Evolutionary conservation across 2,113 vertebrate species (phyloP).

Genomic region (Malurus elegans): DNA sequence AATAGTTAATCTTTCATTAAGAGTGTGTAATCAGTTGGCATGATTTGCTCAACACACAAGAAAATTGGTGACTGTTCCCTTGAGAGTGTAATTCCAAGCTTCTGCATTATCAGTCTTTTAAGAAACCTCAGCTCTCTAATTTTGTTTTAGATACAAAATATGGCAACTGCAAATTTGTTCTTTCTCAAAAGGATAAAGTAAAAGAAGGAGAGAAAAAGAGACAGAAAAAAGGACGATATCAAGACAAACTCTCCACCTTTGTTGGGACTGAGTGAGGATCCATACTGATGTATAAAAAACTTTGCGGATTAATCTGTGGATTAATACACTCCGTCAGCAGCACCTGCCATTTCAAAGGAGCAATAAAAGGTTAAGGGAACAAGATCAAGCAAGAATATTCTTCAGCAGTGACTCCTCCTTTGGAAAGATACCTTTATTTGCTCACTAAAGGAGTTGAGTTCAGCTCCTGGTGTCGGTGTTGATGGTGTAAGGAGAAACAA

Average conservation of each 20-base stretch:
- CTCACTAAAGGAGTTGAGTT: slow-evolving; percentile 5
- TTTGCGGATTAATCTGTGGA: slow-evolving; percentile 12
- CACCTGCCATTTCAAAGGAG: neutral
- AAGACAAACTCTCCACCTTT: neutral
- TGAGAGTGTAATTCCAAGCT: slow-evolving; percentile 23
- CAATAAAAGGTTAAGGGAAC: neutral
- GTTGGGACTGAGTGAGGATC: neutral
- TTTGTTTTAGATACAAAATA: neutral
- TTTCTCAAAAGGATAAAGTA: neutral
- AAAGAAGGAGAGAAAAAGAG: neutral
- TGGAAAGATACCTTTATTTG: slow-evolving; percentile 13
- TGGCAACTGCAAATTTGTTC: neutral
- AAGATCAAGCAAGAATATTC: neutral
- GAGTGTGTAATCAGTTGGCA: slow-evolving; percentile 59
- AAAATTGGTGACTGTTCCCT: slow-evolving; percentile 17
- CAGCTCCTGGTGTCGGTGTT: neutral
- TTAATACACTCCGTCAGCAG: neutral
- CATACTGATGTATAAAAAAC: neutral
- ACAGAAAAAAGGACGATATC: neutral
- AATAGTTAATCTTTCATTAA: slow-evolving; percentile 71
- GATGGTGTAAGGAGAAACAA: neutral
- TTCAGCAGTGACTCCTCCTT: neutral
- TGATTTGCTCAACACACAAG: slow-evolving; percentile 43
- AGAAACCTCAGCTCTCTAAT: neutral
- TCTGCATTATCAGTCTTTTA: neutral